phyloP scores from a whole-genome alignment of 2,797 vertebrate genomes.

The Acipenser oxyrinchus region DNA sequence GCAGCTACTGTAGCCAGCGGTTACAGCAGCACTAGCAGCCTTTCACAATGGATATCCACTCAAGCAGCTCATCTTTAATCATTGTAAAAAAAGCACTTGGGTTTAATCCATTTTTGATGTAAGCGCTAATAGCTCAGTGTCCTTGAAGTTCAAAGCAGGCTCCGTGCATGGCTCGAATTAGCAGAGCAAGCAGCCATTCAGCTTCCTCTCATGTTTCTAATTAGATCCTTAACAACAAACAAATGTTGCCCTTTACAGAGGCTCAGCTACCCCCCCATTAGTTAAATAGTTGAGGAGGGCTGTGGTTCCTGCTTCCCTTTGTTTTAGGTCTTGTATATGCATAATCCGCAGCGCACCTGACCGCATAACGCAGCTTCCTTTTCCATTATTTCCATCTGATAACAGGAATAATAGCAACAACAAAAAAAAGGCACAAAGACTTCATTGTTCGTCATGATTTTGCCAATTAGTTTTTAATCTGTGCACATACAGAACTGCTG shows the following conservation, averaged over 20 bases:
- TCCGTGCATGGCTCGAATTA: conserved; percentile 76
- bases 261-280: conserved; percentile 48
- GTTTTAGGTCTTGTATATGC: conserved; percentile 18
- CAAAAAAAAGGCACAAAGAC: conserved; percentile 24
- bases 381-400: conserved; percentile 26
- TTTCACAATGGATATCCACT: conserved; percentile 66
- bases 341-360: conserved; percentile 19
- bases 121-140: conserved; percentile 74
- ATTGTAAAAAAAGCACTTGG: conserved; percentile 71
- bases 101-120: conserved; percentile 81
- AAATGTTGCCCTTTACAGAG: conserved; percentile 69
- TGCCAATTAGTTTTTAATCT: conserved; percentile 30
- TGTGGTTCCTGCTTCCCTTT: conserved; percentile 18
- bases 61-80: conserved; percentile 65
- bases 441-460: conserved; percentile 38
- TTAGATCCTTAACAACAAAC: conserved; percentile 87
- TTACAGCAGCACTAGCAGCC: conserved; percentile 33
- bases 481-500: conserved; percentile 18
- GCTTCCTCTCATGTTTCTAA: conserved; percentile 78
- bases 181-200: conserved; percentile 66
- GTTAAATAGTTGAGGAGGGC: conserved; percentile 50
- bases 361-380: conserved; percentile 20
- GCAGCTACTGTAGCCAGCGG: conserved; percentile 6
- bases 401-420: conserved; percentile 19
- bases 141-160: conserved; percentile 85